These are phyloP conservation scores for Pseudomyrmex flavicornis DNA, from an alignment of 1,140 invertebrate genomes.

Conservation along the genomic window DNA sequence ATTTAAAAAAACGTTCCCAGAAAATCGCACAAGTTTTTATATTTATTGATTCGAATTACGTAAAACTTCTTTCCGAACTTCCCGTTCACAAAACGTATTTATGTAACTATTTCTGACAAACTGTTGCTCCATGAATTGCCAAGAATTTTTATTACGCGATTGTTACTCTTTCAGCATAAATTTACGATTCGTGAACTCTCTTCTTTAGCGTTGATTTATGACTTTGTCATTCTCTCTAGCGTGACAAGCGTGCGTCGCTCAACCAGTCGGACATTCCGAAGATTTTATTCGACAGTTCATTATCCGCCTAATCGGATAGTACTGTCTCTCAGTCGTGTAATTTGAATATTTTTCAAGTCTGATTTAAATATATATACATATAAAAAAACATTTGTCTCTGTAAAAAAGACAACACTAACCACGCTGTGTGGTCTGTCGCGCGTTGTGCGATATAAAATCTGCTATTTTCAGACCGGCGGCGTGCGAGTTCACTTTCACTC, in stretches of 20 bases:
- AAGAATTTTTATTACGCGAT: slow-evolving; percentile 28
- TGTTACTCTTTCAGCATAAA: neutral
- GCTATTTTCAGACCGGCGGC: neutral
- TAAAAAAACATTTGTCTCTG: too few relatives aligned
- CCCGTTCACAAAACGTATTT: too few relatives aligned
- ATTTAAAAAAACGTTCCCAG: too few relatives aligned
- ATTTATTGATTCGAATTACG: too few relatives aligned
- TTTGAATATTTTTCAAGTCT: too few relatives aligned
- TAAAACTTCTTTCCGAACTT: too few relatives aligned
- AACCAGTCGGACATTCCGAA: neutral
- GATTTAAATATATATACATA: too few relatives aligned
- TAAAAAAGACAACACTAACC: too few relatives aligned
- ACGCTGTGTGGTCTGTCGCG: neutral
- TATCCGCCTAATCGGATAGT: neutral
- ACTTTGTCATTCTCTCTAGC: neutral
- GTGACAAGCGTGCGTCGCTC: neutral
- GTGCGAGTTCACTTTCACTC: slow-evolving; percentile 64
- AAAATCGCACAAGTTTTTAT: too few relatives aligned
- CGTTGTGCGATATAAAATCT: neutral
- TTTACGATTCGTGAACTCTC: slow-evolving; percentile 9
- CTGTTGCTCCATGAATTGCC: neutral
- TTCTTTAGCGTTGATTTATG: slow-evolving; percentile 22
- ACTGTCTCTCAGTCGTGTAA: neutral
- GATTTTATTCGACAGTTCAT: neutral
- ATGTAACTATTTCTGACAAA: too few relatives aligned